phyloP scores from a whole-genome alignment of 2,888 invertebrate species.

The Tipula confusa region DNA sequence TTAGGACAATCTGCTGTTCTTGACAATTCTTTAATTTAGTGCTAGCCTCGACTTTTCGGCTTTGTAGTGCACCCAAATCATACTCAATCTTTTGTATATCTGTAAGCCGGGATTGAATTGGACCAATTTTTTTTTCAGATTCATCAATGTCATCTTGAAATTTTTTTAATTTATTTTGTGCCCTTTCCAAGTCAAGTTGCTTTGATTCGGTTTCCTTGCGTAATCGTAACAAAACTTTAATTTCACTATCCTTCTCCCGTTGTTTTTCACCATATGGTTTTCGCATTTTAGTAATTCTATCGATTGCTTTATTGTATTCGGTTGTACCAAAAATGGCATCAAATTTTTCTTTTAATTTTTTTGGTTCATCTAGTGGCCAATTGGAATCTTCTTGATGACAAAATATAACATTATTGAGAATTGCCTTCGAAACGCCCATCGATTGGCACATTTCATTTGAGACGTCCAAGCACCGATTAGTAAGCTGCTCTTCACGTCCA shows the following conservation, averaged over 20 bases:
- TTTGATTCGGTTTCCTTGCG: conserved; percentile 61
- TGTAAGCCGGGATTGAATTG: conserved; percentile 53
- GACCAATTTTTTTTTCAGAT: conserved; percentile 55
- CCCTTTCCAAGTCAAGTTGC: conserved; percentile 54
- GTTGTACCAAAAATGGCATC: conserved; percentile 97
- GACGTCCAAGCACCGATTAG: conserved; percentile 66
- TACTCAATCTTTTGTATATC: conserved; percentile 55
- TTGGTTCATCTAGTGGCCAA: conserved; percentile 94
- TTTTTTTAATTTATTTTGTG: conserved; percentile 59
- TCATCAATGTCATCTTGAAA: conserved; percentile 57
- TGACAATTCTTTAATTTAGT: conserved; percentile 58
- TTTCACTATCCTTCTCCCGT: conserved; percentile 55
- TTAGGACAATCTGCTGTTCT: conserved; percentile 57
- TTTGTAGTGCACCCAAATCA: conserved; percentile 54
- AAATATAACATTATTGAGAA: conserved; percentile 94
- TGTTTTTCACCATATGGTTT: conserved; percentile 56
- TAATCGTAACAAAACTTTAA: conserved; percentile 53
- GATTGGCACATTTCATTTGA: conserved; percentile 67
- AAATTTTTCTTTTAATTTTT: conserved; percentile 90
- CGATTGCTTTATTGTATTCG: conserved; percentile 85
- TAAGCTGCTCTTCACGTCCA: conserved; percentile 55
- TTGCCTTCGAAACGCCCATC: conserved; percentile 83
- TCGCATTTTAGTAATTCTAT: conserved; percentile 63
- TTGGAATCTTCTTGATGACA: conserved; percentile 98
- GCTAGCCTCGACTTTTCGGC: conserved; percentile 56